These are phyloP conservation scores for Serripes groenlandicus DNA, from an alignment of 2,888 invertebrate genomes.

Conservation along the genomic window DNA sequence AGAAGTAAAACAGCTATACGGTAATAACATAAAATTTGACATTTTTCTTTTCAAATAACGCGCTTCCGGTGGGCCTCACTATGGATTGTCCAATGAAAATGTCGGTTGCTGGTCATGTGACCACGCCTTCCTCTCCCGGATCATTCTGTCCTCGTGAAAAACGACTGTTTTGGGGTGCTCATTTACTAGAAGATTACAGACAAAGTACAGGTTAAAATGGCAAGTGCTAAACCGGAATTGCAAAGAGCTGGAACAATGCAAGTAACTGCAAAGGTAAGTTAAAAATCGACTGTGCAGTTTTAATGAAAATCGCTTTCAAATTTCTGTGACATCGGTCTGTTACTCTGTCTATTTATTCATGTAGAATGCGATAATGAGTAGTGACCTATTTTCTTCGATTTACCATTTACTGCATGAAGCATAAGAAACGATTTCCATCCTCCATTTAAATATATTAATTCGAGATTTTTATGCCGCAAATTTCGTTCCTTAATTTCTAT, in stretches of 20 bases:
- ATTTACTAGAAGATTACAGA: constrained; percentile 66
- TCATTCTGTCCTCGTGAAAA: constrained; percentile 78
- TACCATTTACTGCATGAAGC: constrained; percentile 24
- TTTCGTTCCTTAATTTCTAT: constrained; percentile 49
- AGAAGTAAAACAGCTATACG: not conserved
- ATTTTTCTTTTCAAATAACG: constrained; percentile 75
- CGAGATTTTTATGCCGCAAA: not conserved
- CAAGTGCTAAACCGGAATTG: constrained; percentile 78
- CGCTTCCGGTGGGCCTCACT: constrained; percentile 77
- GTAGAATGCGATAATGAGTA: constrained; percentile 32
- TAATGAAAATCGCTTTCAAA: constrained; percentile 40
- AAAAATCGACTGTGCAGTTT: constrained; percentile 40
- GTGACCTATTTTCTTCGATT: constrained; percentile 40
- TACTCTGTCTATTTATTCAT: constrained; percentile 17
- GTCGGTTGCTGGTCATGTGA: constrained; percentile 78
- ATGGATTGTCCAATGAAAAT: constrained; percentile 71
- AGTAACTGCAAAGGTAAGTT: constrained; percentile 82
- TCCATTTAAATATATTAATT: constrained; percentile 26
- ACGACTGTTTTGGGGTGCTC: constrained; percentile 69
- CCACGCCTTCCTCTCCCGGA: constrained; percentile 79
- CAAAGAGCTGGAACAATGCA: constrained; percentile 82
- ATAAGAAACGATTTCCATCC: constrained; percentile 54
- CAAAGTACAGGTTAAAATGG: constrained; percentile 76
- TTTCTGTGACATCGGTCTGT: not conserved
- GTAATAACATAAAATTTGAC: not conserved